Percentiles rank a stretch among this genome's conserved stretches.
Conservation (phyloP, 2,113 vertebrate genomes). For the Saccopteryx bilineata region DNA sequence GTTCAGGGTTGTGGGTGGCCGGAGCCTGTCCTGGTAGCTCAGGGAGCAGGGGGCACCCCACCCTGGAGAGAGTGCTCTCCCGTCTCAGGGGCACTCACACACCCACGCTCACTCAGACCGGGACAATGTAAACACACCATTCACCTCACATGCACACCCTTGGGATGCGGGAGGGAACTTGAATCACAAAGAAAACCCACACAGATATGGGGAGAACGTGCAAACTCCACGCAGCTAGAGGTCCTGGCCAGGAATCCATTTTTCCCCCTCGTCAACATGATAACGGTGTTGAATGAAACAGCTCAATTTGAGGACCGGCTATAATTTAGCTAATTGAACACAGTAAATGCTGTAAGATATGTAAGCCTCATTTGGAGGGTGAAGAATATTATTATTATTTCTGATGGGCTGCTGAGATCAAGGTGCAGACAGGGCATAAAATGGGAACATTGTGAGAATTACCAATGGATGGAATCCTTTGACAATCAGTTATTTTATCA, state of each 20-base stretch:
- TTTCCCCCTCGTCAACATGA: background rate
- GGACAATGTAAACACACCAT: background rate
- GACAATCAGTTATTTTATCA: background rate
- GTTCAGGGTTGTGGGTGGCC: background rate
- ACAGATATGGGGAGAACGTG: background rate
- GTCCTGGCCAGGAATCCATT: background rate
- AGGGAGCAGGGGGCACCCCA: background rate
- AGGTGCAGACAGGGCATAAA: background rate
- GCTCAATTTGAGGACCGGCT: background rate
- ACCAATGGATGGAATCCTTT: background rate
- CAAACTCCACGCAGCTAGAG: background rate
- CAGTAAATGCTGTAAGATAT: background rate
- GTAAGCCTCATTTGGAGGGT: background rate
- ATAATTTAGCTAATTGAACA: slow-evolving; percentile 37
- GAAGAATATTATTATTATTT: background rate
- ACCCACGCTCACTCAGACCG: background rate
- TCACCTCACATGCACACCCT: background rate
- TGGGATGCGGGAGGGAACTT: background rate
- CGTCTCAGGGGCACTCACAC: background rate
- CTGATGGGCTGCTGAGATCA: background rate
- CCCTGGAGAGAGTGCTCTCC: background rate
- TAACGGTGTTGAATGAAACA: background rate
- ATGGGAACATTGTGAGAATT: background rate
- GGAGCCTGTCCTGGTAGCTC: background rate
- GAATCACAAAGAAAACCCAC: background rate